Evolutionary conservation across 1,140 invertebrate species (phyloP), one percentile per base, ranked within the genome.

Genomic region (Procambarus virginalis): DNA sequence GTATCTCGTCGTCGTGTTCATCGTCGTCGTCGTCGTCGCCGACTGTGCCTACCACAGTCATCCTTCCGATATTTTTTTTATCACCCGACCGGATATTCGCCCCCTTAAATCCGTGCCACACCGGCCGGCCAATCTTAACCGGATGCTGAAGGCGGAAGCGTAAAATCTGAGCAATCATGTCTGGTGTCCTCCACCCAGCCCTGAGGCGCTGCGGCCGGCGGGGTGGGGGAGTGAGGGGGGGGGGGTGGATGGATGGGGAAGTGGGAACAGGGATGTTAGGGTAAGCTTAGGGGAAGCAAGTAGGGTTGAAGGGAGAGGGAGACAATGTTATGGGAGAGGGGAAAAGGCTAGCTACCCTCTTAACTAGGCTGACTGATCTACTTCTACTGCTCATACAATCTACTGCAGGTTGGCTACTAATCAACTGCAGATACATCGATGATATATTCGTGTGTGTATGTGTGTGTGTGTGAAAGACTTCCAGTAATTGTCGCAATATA

Each of bases 161-260:
- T 86, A 86, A 79, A 86, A 86, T 86, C 85, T 86, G 85, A 86
- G 85, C 85, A 86, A 86, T 86, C 85, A 86, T 80, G 85, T 17
- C 46, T 85, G 76, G 76, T 78, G 85, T 78, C 85, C 85, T 79
- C 77, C 85, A 78, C 76, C 85, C 85, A 60, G 60, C 76, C 85
- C 85, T 79, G 17, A 22, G 77, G 85, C 55, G 34, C 2, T 6
- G 85, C 34, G 10, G 75, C n/a, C 6, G 75, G 51, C 75, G 14
- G 34, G 55, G 77, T 6, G 45, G 84, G 51, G 51, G 51, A 58
- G 80, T 14, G 58, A 86, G 45, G 3, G 75, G 10, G 55, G 73
- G 10, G 22, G 51, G 5, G 5, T 34, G 68, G n/a, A 12, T 3
- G n/a, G 3, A 58, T 58, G 22, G 75, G n/a, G 22, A 17, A 17